Evolutionary conservation across 2,113 vertebrate genomes (phyloP), one percentile per base, ranked within the genome.

Genomic region (Mugil cephalus): DNA sequence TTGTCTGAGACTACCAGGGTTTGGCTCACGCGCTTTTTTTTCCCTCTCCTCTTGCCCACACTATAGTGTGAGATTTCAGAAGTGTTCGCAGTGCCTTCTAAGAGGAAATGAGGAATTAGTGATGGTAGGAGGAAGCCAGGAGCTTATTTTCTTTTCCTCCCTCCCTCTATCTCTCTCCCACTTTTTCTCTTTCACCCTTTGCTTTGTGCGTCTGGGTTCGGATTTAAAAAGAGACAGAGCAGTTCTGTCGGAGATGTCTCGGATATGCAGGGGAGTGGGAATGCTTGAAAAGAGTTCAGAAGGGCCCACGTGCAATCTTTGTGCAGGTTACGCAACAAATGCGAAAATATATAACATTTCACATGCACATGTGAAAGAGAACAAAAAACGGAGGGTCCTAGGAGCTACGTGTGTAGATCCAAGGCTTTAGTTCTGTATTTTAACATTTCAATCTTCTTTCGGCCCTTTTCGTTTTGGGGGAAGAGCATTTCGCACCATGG

Each of bases 51-150:
- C 66, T 92, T 92, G 88, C 91, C 93, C 91, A 94, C 92, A 89
- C 89, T 81, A 84, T 88, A 70, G 86, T 75, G 74, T 87, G 89
- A 14, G 61, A 88, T 91, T 89, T 88, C 60, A 80, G 74, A 74
- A 87, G 80, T 80, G 82, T 80, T 89, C 42, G 51, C 87, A 82
- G 71, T 85, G 80, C 83, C 85, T 91, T 90, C 87, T 66, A 72
- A 85, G 89, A 94, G 91, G 90, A 93, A 94, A 93, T 91, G 80
- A 94, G 93, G 90, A 94, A 93, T 94, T 94, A 94, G 89, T 74
- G 76, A 87, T 87, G 84, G 92, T 92, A 90, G 91, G 91, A 85
- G 88, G 92, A 91, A 92, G 89, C 88, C 90, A 87, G 86, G 74
- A 91, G 90, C 87, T 93, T 93, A 82, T 93, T 85, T 84, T 87